Conservation (phyloP, 2,797 vertebrate genomes). For the Syngnathus rostellatus region DNA sequence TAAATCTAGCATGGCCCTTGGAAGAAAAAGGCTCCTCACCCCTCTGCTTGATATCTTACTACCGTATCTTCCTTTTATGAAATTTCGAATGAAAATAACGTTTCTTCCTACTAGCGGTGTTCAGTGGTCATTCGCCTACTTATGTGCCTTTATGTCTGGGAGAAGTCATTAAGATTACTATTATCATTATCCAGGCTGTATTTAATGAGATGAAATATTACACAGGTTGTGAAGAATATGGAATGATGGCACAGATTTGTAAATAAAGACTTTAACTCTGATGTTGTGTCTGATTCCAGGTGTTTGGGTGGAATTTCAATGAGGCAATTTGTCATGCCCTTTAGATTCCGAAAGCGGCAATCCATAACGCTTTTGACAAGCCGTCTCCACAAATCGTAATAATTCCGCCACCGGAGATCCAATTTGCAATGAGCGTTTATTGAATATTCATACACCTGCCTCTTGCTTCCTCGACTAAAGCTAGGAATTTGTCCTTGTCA, state of each 20-base stretch:
- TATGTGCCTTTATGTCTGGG: slow-evolving; percentile 60
- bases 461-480: slow-evolving; percentile 11
- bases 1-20: background rate
- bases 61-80: slow-evolving; percentile 6
- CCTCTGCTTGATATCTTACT: background rate
- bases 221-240: slow-evolving; percentile 36
- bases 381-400: slow-evolving; percentile 30
- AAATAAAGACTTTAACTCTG: slow-evolving; percentile 6
- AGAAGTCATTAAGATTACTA: slow-evolving; percentile 45
- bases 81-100: slow-evolving; percentile 18
- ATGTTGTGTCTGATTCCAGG: background rate
- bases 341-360: slow-evolving; percentile 45
- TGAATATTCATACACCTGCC: slow-evolving; percentile 45
- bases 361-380: slow-evolving; percentile 55
- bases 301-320: slow-evolving; percentile 64
- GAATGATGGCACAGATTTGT: slow-evolving; percentile 26
- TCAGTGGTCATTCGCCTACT: slow-evolving; percentile 30
- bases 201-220: slow-evolving; percentile 39
- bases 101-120: slow-evolving; percentile 34
- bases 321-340: slow-evolving; percentile 63
- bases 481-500: slow-evolving; percentile 31
- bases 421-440: slow-evolving; percentile 36
- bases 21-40: background rate
- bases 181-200: slow-evolving; percentile 35
- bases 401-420: slow-evolving; percentile 4